Conservation (phyloP, 2,113 vertebrate genomes). For the Tyto alba region DNA sequence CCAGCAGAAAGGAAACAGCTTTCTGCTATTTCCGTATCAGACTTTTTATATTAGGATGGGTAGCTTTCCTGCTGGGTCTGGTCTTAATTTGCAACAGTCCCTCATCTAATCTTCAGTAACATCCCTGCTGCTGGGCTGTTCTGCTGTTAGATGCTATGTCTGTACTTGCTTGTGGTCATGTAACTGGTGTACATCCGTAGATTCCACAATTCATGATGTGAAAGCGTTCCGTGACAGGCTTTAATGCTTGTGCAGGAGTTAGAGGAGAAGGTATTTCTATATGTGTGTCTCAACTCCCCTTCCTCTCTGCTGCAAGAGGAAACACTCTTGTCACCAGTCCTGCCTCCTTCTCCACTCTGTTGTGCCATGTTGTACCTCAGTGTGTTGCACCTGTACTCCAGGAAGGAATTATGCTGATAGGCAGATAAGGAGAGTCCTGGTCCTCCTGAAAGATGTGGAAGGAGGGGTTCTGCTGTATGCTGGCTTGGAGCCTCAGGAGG, state of each 20-base stretch:
- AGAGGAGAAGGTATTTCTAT: not conserved
- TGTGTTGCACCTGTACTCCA: not conserved
- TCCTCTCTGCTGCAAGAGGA: not conserved
- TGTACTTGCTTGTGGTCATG: not conserved
- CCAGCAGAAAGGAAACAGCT: not conserved
- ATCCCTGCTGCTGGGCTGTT: not conserved
- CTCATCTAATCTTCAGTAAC: not conserved
- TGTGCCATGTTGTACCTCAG: not conserved
- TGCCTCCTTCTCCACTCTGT: not conserved
- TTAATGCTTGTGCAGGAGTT: not conserved
- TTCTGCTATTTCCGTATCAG: not conserved
- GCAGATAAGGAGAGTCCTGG: not conserved
- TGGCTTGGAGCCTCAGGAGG: not conserved
- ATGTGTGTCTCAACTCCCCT: not conserved
- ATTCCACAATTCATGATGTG: not conserved
- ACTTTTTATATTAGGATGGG: not conserved
- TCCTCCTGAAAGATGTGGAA: not conserved
- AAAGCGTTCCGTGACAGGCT: not conserved
- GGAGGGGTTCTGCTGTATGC: not conserved
- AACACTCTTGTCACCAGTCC: not conserved
- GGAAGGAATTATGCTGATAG: not conserved
- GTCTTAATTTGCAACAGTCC: not conserved
- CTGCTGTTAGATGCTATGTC: not conserved
- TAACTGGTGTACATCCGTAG: not conserved
- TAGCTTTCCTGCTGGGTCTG: not conserved